These are phyloP conservation scores for Acanthopleura granulata DNA, from an alignment of 2,888 invertebrate genomes.

Conservation along the genomic window DNA sequence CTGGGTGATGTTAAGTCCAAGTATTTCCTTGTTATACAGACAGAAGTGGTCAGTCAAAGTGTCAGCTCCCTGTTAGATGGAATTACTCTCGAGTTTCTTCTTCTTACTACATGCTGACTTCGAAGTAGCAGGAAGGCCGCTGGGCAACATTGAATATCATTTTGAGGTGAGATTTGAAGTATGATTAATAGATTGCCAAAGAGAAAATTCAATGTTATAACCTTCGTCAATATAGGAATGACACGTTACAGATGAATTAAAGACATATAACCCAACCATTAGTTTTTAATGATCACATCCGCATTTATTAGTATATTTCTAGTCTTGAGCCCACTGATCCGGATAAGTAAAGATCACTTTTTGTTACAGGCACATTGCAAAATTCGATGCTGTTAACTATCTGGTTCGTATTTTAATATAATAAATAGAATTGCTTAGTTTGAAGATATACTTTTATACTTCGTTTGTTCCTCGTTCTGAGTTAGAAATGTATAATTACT, in stretches of 20 bases:
- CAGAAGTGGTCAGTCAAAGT: background rate
- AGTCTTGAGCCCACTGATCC: background rate
- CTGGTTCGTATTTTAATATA: no score
- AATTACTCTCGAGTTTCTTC: background rate
- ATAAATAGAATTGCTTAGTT: no score
- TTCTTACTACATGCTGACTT: background rate
- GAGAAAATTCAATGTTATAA: background rate
- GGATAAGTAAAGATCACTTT: background rate
- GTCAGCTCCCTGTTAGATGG: no score
- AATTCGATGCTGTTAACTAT: no score
- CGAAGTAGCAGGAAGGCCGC: background rate
- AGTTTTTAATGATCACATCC: background rate
- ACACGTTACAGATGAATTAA: no score
- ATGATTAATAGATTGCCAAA: no score
- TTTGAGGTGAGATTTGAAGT: constrained; percentile 10
- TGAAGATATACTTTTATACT: no score
- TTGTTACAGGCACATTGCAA: no score
- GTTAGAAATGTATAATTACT: no score
- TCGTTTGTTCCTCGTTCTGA: no score
- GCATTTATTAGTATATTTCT: no score
- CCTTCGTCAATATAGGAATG: background rate
- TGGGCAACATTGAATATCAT: constrained; percentile 1
- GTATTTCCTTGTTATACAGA: background rate
- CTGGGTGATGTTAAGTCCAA: background rate
- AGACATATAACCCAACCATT: background rate